Percentiles rank a stretch among this genome's conserved stretches.
Evolutionary conservation across 2,113 vertebrate species (phyloP).

Genomic region (Tylochromis polylepis): DNA sequence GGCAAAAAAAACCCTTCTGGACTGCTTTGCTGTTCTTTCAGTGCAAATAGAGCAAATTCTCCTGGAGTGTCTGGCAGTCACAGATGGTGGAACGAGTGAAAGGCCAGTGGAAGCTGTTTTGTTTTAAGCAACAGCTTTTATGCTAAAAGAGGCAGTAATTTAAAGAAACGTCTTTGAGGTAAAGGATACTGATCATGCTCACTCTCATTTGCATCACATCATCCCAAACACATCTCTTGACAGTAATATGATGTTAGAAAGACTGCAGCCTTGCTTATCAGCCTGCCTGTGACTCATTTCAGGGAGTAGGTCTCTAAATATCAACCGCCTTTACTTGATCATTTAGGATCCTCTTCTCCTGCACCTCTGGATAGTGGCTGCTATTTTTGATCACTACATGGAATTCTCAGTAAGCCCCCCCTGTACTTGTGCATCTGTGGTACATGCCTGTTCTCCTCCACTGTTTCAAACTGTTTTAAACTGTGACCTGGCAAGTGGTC

Average conservation of each 20-base stretch:
- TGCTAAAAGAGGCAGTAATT: background rate
- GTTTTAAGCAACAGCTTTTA: background rate
- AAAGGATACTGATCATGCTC: background rate
- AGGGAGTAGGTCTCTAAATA: background rate
- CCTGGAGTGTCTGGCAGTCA: constrained; percentile 12
- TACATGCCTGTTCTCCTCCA: background rate
- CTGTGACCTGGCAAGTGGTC: background rate
- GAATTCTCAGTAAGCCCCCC: background rate
- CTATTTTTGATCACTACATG: background rate
- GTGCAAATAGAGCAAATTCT: background rate
- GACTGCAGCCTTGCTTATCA: background rate
- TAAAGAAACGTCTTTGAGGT: background rate
- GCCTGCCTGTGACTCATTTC: background rate
- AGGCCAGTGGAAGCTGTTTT: background rate
- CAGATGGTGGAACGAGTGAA: background rate
- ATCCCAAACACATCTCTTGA: background rate
- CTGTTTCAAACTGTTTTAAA: background rate
- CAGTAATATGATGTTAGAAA: background rate
- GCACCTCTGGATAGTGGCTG: background rate
- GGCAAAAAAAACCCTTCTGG: background rate
- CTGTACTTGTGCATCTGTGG: background rate
- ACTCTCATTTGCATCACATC: background rate
- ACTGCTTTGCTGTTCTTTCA: background rate
- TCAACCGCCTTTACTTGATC: background rate
- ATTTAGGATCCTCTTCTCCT: too few relatives aligned